A percentile compares a stretch with the other conserved stretches of the same genome.
These are phyloP conservation scores for Ciconia nigra DNA, from an alignment of 2,797 vertebrate species.

Conservation along the genomic window DNA sequence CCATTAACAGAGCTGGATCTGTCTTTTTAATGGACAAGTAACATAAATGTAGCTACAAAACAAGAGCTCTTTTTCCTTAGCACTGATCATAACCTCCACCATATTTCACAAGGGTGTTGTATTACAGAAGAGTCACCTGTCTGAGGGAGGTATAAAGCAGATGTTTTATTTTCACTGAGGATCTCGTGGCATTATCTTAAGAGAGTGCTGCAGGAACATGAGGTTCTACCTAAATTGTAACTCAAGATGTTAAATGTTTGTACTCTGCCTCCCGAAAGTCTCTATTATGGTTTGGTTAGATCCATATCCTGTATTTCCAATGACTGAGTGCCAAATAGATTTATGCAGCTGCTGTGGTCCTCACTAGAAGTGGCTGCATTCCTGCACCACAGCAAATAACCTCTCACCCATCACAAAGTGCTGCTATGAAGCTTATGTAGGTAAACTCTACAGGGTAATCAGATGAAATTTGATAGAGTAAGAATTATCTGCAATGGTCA, in stretches of 20 bases:
- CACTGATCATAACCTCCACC: neutral
- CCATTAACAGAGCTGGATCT: neutral
- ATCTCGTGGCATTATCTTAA: neutral
- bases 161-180: neutral
- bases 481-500: neutral
- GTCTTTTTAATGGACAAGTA: neutral
- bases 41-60: neutral
- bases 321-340: neutral
- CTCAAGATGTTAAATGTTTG: neutral
- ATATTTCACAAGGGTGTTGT: neutral
- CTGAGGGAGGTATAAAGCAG: neutral
- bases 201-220: neutral
- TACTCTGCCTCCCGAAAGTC: neutral
- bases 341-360: neutral
- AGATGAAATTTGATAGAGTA: neutral
- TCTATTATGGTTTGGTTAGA: neutral
- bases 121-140: neutral
- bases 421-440: neutral
- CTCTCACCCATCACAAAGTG: neutral
- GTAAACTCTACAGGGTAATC: neutral
- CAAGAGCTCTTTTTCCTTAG: neutral
- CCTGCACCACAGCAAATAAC: neutral
- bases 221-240: neutral
- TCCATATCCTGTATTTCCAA: neutral
- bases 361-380: neutral